Percentiles rank a stretch among this genome's conserved stretches.
These are phyloP conservation scores for Platyrinchus mystaceus DNA, from an alignment of 2,797 vertebrate genomes.

Conservation along the genomic window DNA sequence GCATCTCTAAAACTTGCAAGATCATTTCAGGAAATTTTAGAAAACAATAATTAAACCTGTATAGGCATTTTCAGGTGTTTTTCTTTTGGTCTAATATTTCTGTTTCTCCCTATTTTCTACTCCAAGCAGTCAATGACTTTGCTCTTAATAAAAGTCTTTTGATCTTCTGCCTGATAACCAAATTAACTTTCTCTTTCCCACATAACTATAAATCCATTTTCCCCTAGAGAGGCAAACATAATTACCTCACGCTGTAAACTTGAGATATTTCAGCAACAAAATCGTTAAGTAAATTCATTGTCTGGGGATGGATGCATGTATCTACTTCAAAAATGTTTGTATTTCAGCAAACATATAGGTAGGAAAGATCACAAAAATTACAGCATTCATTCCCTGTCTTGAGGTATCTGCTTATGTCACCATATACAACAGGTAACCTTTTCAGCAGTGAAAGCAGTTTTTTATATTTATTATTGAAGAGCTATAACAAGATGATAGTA, in stretches of 20 bases:
- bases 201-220: conserved; percentile 11
- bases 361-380: not conserved
- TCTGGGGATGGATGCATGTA: not conserved
- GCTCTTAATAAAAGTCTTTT: not conserved
- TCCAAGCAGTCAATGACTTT: not conserved
- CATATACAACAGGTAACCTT: not conserved
- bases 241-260: conserved; percentile 5
- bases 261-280: not conserved
- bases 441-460: not conserved
- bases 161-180: not conserved
- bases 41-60: not conserved
- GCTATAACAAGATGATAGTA: accelerated
- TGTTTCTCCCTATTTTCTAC: not conserved
- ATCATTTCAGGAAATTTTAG: not conserved
- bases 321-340: not conserved
- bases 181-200: conserved; percentile 30
- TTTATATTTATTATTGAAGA: not conserved
- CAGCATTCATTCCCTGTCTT: not conserved
- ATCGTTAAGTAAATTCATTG: not conserved
- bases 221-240: not conserved
- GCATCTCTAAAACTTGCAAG: not conserved
- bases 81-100: not conserved
- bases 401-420: not conserved
- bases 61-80: not conserved
- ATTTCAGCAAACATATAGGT: not conserved